phyloP scores from a whole-genome alignment of 1,140 invertebrate genomes.

The Tribolium castaneum region DNA sequence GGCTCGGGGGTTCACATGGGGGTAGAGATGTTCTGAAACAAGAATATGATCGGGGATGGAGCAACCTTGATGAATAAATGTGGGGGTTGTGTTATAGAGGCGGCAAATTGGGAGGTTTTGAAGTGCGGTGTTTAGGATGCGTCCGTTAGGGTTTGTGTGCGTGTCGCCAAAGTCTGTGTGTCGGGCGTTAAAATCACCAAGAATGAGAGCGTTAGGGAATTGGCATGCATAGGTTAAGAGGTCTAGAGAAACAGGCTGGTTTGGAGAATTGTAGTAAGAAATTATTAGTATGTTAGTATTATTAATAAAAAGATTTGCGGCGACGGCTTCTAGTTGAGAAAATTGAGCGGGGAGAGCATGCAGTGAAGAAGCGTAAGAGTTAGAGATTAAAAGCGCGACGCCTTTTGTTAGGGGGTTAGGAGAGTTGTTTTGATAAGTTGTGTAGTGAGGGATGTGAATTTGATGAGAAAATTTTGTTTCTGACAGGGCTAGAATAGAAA shows the following conservation, averaged over 20 bases:
- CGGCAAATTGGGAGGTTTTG: not conserved
- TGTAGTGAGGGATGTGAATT: no score
- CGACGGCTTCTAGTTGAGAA: no score
- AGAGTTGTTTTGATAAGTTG: no score
- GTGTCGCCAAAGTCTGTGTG: not conserved
- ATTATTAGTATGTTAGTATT: no score
- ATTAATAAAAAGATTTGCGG: no score
- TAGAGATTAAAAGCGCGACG: no score
- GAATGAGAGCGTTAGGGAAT: not conserved
- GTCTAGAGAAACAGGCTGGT: not conserved
- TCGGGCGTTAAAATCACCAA: not conserved
- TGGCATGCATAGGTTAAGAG: not conserved
- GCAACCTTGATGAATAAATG: not conserved
- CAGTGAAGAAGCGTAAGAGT: no score
- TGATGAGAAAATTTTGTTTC: no score
- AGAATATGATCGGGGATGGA: conserved; percentile 1
- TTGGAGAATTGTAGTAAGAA: not conserved
- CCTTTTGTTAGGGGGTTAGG: no score
- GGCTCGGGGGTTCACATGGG: not conserved
- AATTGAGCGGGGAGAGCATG: no score
- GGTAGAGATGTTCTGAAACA: not conserved
- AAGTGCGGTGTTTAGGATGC: not conserved
- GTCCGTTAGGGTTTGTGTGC: not conserved
- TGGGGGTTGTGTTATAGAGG: not conserved
- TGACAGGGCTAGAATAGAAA: no score